These are phyloP conservation scores for Haliclona indistincta DNA, from an alignment of 37 sponge, comb jelly and placozoan species.

Conservation along the genomic window DNA sequence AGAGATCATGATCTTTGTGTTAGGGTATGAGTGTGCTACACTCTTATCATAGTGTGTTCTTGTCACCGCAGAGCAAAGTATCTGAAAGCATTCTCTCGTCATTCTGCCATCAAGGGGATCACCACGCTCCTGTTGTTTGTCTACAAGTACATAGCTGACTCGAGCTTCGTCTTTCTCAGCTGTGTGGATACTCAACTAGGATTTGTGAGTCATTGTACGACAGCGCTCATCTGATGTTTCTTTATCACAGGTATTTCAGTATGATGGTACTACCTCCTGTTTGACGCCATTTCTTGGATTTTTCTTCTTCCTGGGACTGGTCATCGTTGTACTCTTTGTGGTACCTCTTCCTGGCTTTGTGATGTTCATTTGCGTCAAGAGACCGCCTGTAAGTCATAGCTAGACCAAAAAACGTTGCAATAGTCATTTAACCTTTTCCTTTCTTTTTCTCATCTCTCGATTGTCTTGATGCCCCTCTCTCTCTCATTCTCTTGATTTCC, in stretches of 20 bases:
- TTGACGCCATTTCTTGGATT: conserved; percentile 26
- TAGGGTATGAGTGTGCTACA: conserved; percentile 38
- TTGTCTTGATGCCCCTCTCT: neutral
- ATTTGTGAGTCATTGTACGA: conserved; percentile 45
- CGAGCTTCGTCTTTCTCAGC: conserved; percentile 71
- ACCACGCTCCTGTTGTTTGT: conserved; percentile 55
- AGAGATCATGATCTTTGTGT: conserved; percentile 20
- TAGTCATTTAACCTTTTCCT: neutral
- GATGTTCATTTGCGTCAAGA: conserved; percentile 35
- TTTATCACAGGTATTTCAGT: conserved; percentile 49
- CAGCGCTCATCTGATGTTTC: neutral
- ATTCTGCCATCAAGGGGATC: conserved; percentile 65
- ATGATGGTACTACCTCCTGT: conserved; percentile 60
- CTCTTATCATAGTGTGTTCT: neutral
- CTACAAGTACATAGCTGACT: conserved; percentile 81
- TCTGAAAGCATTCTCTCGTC: conserved; percentile 35
- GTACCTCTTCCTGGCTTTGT: conserved; percentile 39
- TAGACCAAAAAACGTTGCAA: neutral
- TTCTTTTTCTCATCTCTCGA: neutral
- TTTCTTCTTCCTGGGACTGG: conserved; percentile 40
- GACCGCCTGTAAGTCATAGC: conserved; percentile 38
- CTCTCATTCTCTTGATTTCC: neutral
- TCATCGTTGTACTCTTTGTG: conserved; percentile 48
- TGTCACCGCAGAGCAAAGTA: conserved; percentile 42
- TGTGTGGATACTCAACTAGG: conserved; percentile 33